Evolutionary conservation across 2,797 vertebrate species (phyloP).

Genomic region (Pempheris klunzingeri): DNA sequence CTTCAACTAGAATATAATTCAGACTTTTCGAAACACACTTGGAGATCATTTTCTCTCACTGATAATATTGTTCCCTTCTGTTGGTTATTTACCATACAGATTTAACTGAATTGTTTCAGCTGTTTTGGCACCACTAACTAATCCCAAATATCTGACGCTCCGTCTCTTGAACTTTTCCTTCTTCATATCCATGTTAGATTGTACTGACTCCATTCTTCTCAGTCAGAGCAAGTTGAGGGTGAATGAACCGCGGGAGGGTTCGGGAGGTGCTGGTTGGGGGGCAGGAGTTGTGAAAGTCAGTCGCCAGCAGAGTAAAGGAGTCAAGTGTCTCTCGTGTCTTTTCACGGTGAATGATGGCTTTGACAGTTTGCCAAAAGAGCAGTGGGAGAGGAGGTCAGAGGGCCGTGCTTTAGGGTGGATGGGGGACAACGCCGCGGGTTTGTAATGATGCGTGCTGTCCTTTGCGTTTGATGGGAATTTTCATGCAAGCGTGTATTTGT

Average conservation of each 20-base stretch:
- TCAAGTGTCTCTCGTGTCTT: conserved; percentile 82
- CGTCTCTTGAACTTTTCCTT: not conserved
- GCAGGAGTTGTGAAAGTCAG: conserved; percentile 78
- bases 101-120: not conserved
- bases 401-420: conserved; percentile 66
- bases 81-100: not conserved
- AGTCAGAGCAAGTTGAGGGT: conserved; percentile 43
- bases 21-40: not conserved
- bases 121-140: not conserved
- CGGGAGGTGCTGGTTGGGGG: conserved; percentile 33
- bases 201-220: conserved; percentile 37
- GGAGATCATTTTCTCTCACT: not conserved
- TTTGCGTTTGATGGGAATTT: conserved; percentile 50
- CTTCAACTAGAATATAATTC: not conserved
- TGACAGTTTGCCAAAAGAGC: conserved; percentile 87
- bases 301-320: conserved; percentile 76
- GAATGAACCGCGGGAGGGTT: conserved; percentile 39
- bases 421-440: conserved; percentile 58
- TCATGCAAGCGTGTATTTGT: conserved; percentile 37
- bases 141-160: not conserved
- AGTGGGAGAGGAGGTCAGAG: conserved; percentile 73
- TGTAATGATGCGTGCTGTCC: conserved; percentile 61
- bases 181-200: conserved; percentile 33
- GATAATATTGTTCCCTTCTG: not conserved
- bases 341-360: conserved; percentile 86